Evolutionary conservation across 2,113 vertebrate genomes (phyloP), one percentile per base, ranked within the genome.

Genomic region (Lophochroa leadbeateri): DNA sequence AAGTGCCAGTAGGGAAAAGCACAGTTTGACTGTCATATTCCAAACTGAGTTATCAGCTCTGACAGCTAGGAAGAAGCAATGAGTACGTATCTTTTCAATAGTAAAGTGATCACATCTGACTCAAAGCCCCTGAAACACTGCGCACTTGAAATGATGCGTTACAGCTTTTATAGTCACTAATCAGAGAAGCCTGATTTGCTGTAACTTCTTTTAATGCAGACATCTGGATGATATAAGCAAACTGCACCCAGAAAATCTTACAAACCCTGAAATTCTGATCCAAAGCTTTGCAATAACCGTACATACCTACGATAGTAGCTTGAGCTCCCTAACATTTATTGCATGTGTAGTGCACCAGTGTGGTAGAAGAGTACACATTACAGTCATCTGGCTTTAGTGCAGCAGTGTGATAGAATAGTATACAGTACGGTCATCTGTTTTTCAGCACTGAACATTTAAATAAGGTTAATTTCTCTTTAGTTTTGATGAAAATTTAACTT

Each of bases 91-190:
- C 69, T 92, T 90, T 90, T 76, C 19, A 29, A 57, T 87, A 61
- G 64, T 84, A 87, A 92, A 96, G 69, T 91, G 94, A 94, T 86
- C 61, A 57, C 69, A 90, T 75, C 95, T 92, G 86, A 91, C 86
- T 91, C 81, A 64, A 53, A 95, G 47, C 15, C 69, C 83, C 61
- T 46, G 69, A 85, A 95, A 93, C 28, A 53, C 52, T 44, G 35
- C 37, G 53, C 2, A 0, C 75, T 86, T 89, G 69, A 55, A 90
- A 74, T 61, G 50, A 81, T 71, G 44, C 1, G 2, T 82, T 78
- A 76, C 44, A 88, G 52, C 52, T 82, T 92, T 83, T 91, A 84
- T 19, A 79, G 86, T 39, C 39, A 49, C 69, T 90, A 68, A 92
- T 93, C 76, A 78, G 55, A 65, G 57, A 93, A 95, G 60, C 0